Percentiles rank a stretch among this genome's conserved stretches.
phyloP scores from a whole-genome alignment of 2,888 invertebrate genomes.

The Drosophila glabriapex region DNA sequence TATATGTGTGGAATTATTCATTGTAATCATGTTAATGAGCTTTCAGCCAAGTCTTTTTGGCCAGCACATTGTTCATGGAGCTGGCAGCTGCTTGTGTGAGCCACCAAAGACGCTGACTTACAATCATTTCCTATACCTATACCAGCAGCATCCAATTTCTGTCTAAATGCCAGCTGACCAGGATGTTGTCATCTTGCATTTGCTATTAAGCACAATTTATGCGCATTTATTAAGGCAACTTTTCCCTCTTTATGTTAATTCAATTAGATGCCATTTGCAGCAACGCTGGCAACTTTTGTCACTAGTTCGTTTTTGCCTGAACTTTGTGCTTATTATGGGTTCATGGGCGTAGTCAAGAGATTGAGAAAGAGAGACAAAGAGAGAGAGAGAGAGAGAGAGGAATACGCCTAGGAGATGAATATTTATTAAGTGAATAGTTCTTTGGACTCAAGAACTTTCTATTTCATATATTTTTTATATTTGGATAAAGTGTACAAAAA shows the following conservation, averaged over 20 bases:
- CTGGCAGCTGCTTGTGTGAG: conserved; percentile 36
- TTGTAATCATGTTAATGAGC: conserved; percentile 79
- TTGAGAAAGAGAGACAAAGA: too few species aligned
- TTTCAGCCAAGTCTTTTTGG: conserved; percentile 30
- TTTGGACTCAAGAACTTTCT: background rate
- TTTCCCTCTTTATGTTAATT: conserved; percentile 70
- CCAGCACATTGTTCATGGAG: conserved; percentile 29
- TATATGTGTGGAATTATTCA: conserved; percentile 61
- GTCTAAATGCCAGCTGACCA: conserved; percentile 69
- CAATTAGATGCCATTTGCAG: conserved; percentile 70
- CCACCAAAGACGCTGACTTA: conserved; percentile 22
- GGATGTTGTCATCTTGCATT: conserved; percentile 44
- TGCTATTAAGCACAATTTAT: conserved; percentile 47
- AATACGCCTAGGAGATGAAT: background rate
- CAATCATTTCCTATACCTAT: conserved; percentile 63
- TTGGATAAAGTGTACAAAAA: background rate
- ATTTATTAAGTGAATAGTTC: background rate
- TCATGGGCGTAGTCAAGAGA: background rate
- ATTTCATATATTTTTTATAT: background rate
- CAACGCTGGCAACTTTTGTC: conserved; percentile 33
- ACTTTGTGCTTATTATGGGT: conserved; percentile 1
- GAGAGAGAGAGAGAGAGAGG: background rate
- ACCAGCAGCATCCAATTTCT: conserved; percentile 35
- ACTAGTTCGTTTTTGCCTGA: conserved; percentile 19
- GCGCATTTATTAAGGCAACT: conserved; percentile 64